Conservation (phyloP, 2,113 vertebrate genomes). For the Elephantulus edwardii region DNA sequence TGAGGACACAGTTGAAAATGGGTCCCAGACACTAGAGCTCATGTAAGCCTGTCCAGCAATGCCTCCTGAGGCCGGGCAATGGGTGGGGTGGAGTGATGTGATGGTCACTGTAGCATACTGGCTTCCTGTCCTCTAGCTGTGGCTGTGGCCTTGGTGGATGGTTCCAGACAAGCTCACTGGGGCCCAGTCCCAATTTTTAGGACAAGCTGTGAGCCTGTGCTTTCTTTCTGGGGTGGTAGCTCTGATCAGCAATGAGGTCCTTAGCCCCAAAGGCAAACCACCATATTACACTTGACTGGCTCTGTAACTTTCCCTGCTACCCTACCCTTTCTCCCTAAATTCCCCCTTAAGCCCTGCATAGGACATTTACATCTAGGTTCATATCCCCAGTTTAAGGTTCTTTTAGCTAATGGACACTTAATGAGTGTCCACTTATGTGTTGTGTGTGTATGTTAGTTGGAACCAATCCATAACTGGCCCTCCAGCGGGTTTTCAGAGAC, state of each 20-base stretch:
- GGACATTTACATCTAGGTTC: neutral
- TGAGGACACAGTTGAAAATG: neutral
- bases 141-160: rapidly evolving
- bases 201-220: neutral
- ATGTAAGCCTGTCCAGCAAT: no score
- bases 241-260: rapidly evolving
- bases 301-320: no score
- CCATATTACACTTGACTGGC: rapidly evolving
- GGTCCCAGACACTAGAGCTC: no score
- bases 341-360: no score
- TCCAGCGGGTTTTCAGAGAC: no score
- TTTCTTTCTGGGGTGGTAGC: neutral
- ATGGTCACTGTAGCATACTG: neutral
- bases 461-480: no score
- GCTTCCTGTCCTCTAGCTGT: no score
- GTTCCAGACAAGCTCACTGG: neutral
- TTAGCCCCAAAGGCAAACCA: no score
- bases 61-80: rapidly evolving
- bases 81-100: neutral
- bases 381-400: no score
- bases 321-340: rapidly evolving
- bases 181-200: rapidly evolving
- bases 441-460: no score
- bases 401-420: neutral
- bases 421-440: no score